Evolutionary conservation across 1,140 invertebrate genomes (phyloP).

Genomic region (Panonychus citri): DNA sequence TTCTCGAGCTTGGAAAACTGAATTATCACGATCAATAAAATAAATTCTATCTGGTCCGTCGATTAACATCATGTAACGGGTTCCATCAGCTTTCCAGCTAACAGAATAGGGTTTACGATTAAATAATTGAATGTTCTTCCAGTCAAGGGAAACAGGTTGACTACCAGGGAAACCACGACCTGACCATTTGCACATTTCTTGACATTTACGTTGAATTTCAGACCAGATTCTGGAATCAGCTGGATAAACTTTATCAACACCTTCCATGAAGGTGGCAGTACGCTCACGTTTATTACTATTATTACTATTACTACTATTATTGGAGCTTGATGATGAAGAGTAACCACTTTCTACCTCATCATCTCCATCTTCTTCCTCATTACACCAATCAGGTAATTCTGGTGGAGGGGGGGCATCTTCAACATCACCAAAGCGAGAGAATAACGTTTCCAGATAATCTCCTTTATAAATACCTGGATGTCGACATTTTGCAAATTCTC

Average conservation of each 20-base stretch:
- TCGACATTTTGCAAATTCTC: conserved; percentile 38
- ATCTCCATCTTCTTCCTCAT: conserved; percentile 11
- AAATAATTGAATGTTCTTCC: conserved; percentile 50
- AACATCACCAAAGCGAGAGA: conserved; percentile 44
- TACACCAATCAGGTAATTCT: conserved; percentile 54
- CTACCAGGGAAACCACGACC: conserved; percentile 71
- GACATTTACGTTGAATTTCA: conserved; percentile 47
- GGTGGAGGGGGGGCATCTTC: conserved; percentile 45
- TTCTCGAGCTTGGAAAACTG: conserved; percentile 61
- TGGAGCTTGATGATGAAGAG: neutral
- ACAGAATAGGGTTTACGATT: conserved; percentile 65
- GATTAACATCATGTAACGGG: conserved; percentile 92
- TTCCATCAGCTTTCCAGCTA: conserved; percentile 98
- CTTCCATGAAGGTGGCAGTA: conserved; percentile 44
- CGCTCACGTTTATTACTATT: neutral
- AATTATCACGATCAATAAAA: conserved; percentile 85
- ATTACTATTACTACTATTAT: neutral
- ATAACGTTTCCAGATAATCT: conserved; percentile 35
- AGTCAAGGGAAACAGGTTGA: conserved; percentile 90
- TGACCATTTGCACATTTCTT: conserved; percentile 54
- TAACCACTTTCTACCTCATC: neutral
- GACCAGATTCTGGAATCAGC: conserved; percentile 36
- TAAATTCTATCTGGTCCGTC: conserved; percentile 58
- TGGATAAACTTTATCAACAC: conserved; percentile 43
- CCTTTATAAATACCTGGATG: conserved; percentile 43